A percentile compares a stretch with the other conserved stretches of the same genome.
phyloP scores from a whole-genome alignment of 2,797 vertebrate species.

The Pitangus sulphuratus region DNA sequence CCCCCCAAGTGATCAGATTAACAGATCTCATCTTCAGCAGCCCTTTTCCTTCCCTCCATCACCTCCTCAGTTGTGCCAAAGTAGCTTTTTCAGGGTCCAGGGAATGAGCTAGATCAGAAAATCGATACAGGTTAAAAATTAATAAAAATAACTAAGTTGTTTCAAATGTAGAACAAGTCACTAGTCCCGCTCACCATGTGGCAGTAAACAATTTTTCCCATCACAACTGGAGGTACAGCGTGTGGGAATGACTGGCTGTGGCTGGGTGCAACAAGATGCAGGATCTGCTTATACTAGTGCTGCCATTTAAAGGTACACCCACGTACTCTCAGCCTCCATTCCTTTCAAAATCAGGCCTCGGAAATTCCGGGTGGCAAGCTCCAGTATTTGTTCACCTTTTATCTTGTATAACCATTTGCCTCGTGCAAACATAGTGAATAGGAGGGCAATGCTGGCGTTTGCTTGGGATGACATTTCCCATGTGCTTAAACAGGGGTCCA shows the following conservation, averaged over 20 bases:
- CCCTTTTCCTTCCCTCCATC: background rate
- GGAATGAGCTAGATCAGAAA: background rate
- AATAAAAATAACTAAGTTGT: background rate
- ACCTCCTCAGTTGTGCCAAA: background rate
- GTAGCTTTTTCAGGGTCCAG: background rate
- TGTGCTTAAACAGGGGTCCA: accelerated
- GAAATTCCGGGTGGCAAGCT: background rate
- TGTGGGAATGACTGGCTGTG: background rate
- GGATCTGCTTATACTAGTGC: background rate
- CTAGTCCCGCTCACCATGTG: background rate
- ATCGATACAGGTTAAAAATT: background rate
- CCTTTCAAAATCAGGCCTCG: background rate
- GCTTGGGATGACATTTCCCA: background rate
- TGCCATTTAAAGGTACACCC: background rate
- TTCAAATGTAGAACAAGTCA: background rate
- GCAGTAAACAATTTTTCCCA: background rate
- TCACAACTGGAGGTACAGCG: background rate
- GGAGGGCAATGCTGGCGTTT: background rate
- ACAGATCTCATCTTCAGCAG: background rate
- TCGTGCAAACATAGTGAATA: background rate
- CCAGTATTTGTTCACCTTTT: background rate
- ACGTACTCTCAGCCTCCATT: accelerated
- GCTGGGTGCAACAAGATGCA: background rate
- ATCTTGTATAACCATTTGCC: background rate
- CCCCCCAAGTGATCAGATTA: background rate